Percentiles rank a stretch among this genome's conserved stretches.
Evolutionary conservation across 2,113 vertebrate species (phyloP).

Genomic region (Neotragus pygmaeus): DNA sequence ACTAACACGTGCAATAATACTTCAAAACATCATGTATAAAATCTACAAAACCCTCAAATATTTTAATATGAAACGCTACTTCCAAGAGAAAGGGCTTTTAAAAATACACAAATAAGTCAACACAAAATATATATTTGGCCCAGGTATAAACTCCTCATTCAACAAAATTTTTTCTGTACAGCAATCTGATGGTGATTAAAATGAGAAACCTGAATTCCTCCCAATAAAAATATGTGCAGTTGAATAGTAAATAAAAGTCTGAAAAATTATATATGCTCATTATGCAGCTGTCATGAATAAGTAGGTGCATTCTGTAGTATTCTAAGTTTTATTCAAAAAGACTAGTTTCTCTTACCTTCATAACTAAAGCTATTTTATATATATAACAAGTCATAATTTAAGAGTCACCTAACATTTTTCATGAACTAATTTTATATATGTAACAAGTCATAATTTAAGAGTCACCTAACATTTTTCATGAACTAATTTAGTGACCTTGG

Average conservation of each 20-base stretch:
- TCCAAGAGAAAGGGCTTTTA: neutral
- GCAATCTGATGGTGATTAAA: neutral
- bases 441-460: conserved; percentile 27
- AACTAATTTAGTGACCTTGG: neutral
- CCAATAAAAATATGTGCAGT: neutral
- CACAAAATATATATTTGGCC: neutral
- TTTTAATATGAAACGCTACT: conserved; percentile 1
- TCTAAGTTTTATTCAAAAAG: conserved; percentile 28
- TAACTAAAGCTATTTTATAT: conserved; percentile 17
- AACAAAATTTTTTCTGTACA: neutral
- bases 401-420: neutral
- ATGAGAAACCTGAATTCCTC: neutral
- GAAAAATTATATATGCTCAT: conserved; percentile 2
- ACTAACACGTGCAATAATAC: neutral
- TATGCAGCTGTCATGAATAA: neutral
- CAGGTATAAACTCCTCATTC: neutral
- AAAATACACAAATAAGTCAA: neutral
- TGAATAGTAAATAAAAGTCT: conserved; percentile 11
- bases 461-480: neutral
- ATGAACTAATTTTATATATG: conserved; percentile 3
- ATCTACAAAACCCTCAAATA: conserved; percentile 14
- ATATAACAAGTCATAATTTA: conserved; percentile 21
- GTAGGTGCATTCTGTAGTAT: neutral
- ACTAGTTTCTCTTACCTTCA: conserved; percentile 5
- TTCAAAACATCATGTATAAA: neutral